Evolutionary conservation across 2,797 vertebrate genomes (phyloP).

Genomic region (Notamacropus eugenii): DNA sequence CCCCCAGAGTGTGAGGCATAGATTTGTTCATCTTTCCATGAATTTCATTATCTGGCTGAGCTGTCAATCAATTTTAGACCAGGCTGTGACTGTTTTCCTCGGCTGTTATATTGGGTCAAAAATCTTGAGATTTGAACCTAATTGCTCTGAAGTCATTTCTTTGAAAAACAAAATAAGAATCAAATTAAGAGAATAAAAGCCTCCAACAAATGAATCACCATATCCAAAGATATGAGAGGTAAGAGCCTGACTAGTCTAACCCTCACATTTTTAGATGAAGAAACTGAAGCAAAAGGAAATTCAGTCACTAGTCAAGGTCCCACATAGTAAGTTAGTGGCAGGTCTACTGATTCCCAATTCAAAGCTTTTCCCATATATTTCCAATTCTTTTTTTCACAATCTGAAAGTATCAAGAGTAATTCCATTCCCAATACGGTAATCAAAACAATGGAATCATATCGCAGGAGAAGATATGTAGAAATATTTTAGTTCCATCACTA

Average conservation of each 20-base stretch:
- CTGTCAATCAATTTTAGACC: background rate
- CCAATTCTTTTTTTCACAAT: background rate
- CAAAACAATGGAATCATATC: background rate
- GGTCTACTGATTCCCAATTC: background rate
- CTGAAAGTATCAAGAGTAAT: background rate
- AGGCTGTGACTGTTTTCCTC: background rate
- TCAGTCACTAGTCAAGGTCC: background rate
- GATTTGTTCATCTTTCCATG: too few relatives aligned
- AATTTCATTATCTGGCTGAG: too few relatives aligned
- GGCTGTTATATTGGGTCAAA: background rate
- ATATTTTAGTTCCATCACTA: background rate
- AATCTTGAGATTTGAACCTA: background rate
- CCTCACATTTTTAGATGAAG: background rate
- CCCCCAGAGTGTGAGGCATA: background rate
- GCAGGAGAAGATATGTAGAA: background rate
- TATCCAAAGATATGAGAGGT: background rate
- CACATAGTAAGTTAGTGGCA: background rate
- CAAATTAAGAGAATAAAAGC: background rate
- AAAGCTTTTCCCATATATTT: background rate
- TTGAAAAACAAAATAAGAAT: conserved; percentile 7
- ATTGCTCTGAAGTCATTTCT: background rate
- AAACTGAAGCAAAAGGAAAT: background rate
- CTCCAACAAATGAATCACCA: background rate
- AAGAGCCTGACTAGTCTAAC: background rate
- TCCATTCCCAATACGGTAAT: background rate